phyloP scores from a whole-genome alignment of 2,797 vertebrate genomes.

The Erpetoichthys calabaricus region DNA sequence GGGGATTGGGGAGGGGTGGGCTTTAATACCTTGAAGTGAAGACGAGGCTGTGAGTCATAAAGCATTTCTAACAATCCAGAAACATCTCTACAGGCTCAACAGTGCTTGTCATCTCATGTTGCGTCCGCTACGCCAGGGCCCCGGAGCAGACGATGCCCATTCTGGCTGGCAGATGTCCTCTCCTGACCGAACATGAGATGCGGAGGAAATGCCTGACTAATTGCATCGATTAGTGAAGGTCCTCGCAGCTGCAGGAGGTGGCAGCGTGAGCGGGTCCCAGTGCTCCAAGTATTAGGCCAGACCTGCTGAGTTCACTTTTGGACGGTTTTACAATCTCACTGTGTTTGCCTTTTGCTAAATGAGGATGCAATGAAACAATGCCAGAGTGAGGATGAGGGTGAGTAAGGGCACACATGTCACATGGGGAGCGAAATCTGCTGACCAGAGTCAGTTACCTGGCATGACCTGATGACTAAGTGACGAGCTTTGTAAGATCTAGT shows the following conservation, averaged over 20 bases:
- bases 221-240: slow-evolving; percentile 33
- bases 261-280: slow-evolving; percentile 7
- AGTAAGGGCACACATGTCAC: no score
- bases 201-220: slow-evolving; percentile 35
- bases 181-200: slow-evolving; percentile 24
- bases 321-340: no score
- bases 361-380: no score
- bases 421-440: no score
- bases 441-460: no score
- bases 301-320: no score
- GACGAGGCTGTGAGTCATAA: slow-evolving; percentile 26
- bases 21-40: slow-evolving; percentile 20
- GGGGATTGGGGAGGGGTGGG: no score
- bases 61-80: slow-evolving; percentile 34
- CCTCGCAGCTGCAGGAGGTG: slow-evolving; percentile 19
- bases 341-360: no score
- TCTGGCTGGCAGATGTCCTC: slow-evolving; percentile 41
- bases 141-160: slow-evolving; percentile 28
- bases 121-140: slow-evolving; percentile 25
- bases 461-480: no score
- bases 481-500: no score
- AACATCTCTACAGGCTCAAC: slow-evolving; percentile 31
- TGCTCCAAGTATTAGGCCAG: no score
- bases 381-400: no score
- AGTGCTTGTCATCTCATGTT: slow-evolving; percentile 24